Percentiles rank a stretch among this genome's conserved stretches.
Conservation (phyloP, 2,113 vertebrate species). For the Asarcornis scutulata region DNA sequence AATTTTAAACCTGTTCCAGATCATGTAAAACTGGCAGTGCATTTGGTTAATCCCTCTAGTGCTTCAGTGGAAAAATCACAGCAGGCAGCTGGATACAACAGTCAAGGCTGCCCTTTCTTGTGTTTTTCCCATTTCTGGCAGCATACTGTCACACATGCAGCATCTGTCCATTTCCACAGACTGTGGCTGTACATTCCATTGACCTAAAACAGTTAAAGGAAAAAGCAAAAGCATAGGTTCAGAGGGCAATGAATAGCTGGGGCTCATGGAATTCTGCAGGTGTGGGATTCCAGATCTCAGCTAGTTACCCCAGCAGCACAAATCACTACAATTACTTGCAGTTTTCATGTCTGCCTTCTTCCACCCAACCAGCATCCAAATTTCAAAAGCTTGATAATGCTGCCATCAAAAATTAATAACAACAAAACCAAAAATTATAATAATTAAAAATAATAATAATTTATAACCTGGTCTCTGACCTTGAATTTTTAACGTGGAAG, state of each 20-base stretch:
- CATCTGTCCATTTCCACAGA: conserved; percentile 4
- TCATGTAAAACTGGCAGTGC: conserved; percentile 21
- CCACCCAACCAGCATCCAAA: background rate
- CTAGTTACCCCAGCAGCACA: background rate
- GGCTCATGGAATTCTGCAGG: conserved; percentile 10
- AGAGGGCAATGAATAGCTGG: background rate
- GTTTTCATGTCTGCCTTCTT: background rate
- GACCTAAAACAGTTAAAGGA: background rate
- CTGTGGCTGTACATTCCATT: background rate
- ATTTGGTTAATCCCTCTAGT: conserved; percentile 9
- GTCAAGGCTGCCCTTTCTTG: background rate
- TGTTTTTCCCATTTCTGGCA: conserved; percentile 33
- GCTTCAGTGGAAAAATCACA: conserved; percentile 48
- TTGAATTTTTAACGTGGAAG: background rate
- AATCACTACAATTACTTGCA: background rate
- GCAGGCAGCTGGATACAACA: conserved; percentile 7
- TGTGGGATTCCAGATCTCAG: background rate
- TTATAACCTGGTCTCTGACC: background rate
- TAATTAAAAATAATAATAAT: background rate
- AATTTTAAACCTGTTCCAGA: background rate
- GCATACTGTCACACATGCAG: background rate
- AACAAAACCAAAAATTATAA: too few species aligned
- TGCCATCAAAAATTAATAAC: background rate
- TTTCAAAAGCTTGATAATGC: background rate
- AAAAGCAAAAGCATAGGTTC: conserved; percentile 2